Base-by-base conservation (phyloP, 2,888 invertebrate genomes). In the Xestia ashworthii region DNA sequence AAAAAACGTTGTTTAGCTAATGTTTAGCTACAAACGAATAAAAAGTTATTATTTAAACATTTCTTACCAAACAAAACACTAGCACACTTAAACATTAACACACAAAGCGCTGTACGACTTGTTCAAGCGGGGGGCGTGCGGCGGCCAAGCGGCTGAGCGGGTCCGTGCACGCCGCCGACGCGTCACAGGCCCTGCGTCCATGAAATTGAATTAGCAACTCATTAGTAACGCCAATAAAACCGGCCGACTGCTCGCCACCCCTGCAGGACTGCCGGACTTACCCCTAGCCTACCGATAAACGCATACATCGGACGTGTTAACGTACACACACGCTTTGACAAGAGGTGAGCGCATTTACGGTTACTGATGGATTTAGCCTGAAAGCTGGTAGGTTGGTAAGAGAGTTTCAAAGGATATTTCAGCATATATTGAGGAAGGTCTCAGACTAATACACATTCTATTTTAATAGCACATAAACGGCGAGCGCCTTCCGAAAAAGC, bases 191-290 rank as follows among this genome's bases (percentile, higher is more conserved):
- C 91, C 92, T 94, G 93, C 93, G 93, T 91, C 95, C 95, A 95
- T 96, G 95, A 96, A 96, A 96, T 96, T 96, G 95, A 96, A 96
- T 96, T 96, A 96, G 95, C 96, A 96, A 96, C 96, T 96, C 96
- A 96, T 96, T 96, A 96, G 96, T 95, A 94, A 95, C 95, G 96
- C 96, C 95, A 96, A 96, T 96, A 95, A 96, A 96, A 95, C 94
- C 92, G 91, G 88, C 92, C 91, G 92, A 89, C 91, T 89, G 89
- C 89, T 89, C 88, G 88, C 92, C 90, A 79, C 83, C 88, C 89
- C 81, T 80, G 78, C 76, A 62, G 86, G 78, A 81, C 78, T 80
- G 76, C 76, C 62, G 86, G 78, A 81, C 76, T 76, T 75, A 85
- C 87, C 84, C 84, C 82, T 85, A 76, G 78, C 86, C 70, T 72